Evolutionary conservation across 2,888 invertebrate species (phyloP).

Genomic region (Epiblema foenella): DNA sequence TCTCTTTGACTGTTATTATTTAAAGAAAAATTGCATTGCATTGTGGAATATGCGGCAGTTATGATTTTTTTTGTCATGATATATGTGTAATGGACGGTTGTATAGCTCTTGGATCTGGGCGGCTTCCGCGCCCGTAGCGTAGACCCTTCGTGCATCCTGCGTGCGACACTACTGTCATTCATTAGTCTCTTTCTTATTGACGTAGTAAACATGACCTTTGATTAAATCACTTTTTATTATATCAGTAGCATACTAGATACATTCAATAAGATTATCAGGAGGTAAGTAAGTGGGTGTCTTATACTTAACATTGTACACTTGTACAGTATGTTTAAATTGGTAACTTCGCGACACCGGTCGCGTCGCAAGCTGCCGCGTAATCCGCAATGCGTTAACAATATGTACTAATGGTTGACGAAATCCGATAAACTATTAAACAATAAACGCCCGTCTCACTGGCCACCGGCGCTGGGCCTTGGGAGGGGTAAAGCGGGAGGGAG

Average conservation of each 20-base stretch:
- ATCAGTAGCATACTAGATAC: constrained; percentile 1
- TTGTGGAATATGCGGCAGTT: constrained; percentile 84
- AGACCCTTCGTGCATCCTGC: constrained; percentile 75
- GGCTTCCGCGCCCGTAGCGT: constrained; percentile 66
- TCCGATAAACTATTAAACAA: constrained; percentile 47
- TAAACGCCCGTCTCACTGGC: constrained; percentile 38
- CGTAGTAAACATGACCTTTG: constrained; percentile 25
- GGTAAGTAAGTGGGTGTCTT: constrained; percentile 33
- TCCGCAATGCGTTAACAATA: constrained; percentile 79
- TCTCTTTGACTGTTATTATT: constrained; percentile 71
- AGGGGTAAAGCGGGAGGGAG: constrained; percentile 33
- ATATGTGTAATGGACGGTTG: constrained; percentile 53
- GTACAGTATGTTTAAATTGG: neutral
- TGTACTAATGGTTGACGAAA: constrained; percentile 77
- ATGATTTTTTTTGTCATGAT: constrained; percentile 59
- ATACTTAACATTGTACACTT: constrained; percentile 5
- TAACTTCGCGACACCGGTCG: neutral
- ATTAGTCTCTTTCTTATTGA: constrained; percentile 35
- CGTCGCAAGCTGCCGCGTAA: constrained; percentile 70
- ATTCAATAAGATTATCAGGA: neutral
- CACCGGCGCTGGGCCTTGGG: constrained; percentile 25
- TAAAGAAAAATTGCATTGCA: constrained; percentile 77
- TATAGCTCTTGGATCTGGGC: constrained; percentile 64
- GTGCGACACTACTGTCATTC: constrained; percentile 57
- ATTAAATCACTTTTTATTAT: constrained; percentile 3